Evolutionary conservation across 2,797 vertebrate species (phyloP).

Genomic region (Threskiornis aethiopicus): DNA sequence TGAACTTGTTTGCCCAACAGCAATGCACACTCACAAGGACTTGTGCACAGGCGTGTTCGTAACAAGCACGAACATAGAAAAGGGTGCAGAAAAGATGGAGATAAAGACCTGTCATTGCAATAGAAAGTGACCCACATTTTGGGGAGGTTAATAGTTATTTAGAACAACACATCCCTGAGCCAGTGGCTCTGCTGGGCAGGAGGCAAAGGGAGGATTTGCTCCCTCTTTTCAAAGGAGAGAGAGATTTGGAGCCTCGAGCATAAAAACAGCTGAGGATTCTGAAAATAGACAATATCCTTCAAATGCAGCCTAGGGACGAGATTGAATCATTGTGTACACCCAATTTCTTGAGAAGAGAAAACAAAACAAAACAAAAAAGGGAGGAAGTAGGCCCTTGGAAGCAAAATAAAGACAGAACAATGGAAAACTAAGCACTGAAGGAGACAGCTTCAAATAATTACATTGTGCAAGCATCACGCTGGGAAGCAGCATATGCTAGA

Average conservation of each 20-base stretch:
- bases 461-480: neutral
- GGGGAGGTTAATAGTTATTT: constrained; percentile 2
- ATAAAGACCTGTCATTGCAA: neutral
- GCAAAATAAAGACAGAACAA: constrained; percentile 25
- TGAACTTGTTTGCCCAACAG: neutral
- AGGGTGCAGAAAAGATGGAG: neutral
- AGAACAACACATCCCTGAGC: neutral
- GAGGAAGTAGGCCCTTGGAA: constrained; percentile 15
- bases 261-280: constrained; percentile 26
- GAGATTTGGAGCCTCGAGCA: constrained; percentile 7
- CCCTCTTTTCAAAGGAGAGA: neutral
- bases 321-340: neutral
- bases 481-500: constrained; percentile 44
- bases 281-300: constrained; percentile 46
- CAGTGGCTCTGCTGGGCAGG: neutral
- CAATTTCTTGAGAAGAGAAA: neutral
- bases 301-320: constrained; percentile 39
- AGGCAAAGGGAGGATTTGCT: neutral
- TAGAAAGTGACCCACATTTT: neutral
- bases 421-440: constrained; percentile 3
- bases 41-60: neutral
- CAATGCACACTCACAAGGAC: neutral
- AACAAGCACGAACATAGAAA: neutral
- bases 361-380: neutral
- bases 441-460: constrained; percentile 41